Conservation (phyloP, 2,797 vertebrate species). For the Gymnocypris eckloni region DNA sequence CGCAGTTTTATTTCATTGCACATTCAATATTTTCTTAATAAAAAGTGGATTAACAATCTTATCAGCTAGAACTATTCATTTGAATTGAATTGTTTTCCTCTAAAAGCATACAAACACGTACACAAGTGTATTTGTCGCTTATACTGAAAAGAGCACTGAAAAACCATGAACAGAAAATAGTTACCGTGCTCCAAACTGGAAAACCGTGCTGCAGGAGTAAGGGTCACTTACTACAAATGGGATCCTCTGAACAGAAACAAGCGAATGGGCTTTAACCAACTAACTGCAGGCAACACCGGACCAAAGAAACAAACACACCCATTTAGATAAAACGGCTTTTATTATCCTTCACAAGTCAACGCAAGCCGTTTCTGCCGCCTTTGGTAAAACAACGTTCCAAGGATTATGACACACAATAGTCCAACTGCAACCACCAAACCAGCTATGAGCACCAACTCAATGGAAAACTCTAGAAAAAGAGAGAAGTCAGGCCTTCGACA, state of each 20-base stretch:
- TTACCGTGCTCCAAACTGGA: neutral
- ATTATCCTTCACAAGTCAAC: conserved; percentile 12
- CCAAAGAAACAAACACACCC: neutral
- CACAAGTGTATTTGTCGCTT: neutral
- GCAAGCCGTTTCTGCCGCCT: neutral
- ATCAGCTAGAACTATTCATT: too few species aligned
- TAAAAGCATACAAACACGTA: neutral
- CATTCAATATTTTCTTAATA: neutral
- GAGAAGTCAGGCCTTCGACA: neutral
- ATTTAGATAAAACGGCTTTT: conserved; percentile 11
- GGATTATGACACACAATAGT: conserved; percentile 6
- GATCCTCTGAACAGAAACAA: conserved; percentile 31
- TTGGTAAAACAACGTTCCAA: conserved; percentile 21
- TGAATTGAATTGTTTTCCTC: neutral
- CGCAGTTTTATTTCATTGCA: neutral
- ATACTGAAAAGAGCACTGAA: neutral
- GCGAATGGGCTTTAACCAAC: conserved; percentile 29
- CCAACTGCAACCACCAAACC: conserved; percentile 44
- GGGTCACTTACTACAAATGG: conserved; percentile 33
- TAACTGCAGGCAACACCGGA: neutral
- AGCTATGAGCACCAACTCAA: conserved; percentile 31
- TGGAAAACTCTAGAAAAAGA: conserved; percentile 27
- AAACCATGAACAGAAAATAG: neutral
- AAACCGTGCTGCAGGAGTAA: conserved; percentile 7
- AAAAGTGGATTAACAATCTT: neutral